Base-by-base conservation (phyloP, 2,797 vertebrate species). In the Yasuhikotakia modesta region DNA sequence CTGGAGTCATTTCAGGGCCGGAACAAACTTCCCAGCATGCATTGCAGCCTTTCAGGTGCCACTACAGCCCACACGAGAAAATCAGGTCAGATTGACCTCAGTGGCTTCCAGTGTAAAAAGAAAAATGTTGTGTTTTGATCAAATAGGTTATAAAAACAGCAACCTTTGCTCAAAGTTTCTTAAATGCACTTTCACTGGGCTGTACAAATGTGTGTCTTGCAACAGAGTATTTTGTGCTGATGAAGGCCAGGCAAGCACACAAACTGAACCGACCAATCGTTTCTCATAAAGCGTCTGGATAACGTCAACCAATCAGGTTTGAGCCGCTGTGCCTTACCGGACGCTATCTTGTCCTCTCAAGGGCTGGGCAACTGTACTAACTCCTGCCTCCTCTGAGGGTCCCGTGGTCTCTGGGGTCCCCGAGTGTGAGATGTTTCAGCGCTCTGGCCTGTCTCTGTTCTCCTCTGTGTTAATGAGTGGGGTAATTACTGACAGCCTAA, bases 401-500 rank as follows among this genome's bases (percentile, higher is more conserved):
- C 50, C 39, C 5, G 5, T 61, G 57, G 78, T 85, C 84, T 69
- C 83, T 70, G 79, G 72, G 70, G 76, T 22, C 27, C 19, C 27
- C 8, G 12, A 68, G 65, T 30, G 71, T 76, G 80, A 68, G 79
- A 66, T 35, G 22, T 22, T 52, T 82, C 74, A 58, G 68, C 45
- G 72, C 78, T 78, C 68, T 53, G 60, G 68, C 63, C 76, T 76
- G 65, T 83, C 82, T 85, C 85, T 79, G 80, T 86, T 84, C 84
- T 79, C 87, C 85, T 86, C 70, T 81, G 83, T 81, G 85, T 87
- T 93, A 93, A 92, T 92, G 91, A 93, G 90, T 84, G 88, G 88
- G 87, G 87, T 92, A 91, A 94, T 93, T 92, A 92, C 45, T 83
- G 81, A 86, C 85, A 84, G 88, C 84, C 84, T 85, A 84, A 89